Conservation (phyloP, 1,140 invertebrate genomes). For the Bombus consobrinus region DNA sequence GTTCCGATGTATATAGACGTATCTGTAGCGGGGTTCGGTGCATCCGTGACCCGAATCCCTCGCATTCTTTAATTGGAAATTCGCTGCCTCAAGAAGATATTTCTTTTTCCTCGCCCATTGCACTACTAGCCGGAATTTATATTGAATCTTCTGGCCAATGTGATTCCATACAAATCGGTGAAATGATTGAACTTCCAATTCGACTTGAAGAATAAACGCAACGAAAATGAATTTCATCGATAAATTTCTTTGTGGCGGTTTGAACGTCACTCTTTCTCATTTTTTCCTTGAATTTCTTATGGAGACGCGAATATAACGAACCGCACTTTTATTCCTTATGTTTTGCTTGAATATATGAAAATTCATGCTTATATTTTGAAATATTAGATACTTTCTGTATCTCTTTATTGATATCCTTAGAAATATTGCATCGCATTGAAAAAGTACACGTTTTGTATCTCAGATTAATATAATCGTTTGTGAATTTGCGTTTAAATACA, state of each 20-base stretch:
- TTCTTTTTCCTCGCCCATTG: no score
- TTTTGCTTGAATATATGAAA: not conserved
- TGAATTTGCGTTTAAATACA: not conserved
- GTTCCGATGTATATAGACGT: no score
- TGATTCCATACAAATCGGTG: not conserved
- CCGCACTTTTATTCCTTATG: not conserved
- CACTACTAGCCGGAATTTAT: slow-evolving; percentile 17
- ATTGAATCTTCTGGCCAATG: slow-evolving; percentile 23
- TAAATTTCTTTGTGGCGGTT: not conserved
- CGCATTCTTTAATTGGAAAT: slow-evolving; percentile 37
- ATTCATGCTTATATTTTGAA: not conserved
- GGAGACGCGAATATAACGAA: not conserved
- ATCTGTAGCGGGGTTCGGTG: not conserved
- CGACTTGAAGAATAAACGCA: not conserved
- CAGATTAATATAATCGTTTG: not conserved
- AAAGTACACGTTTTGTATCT: not conserved
- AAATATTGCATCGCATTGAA: not conserved
- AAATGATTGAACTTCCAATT: slow-evolving; percentile 1
- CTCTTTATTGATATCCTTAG: not conserved
- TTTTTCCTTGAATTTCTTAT: not conserved
- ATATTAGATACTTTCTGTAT: not conserved
- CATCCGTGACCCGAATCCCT: slow-evolving; percentile 36
- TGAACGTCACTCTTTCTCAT: no score
- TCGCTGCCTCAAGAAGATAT: not conserved
- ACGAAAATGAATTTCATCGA: not conserved